These are phyloP conservation scores for Willowsia nigromaculata DNA, from an alignment of 2,888 invertebrate species.

Conservation along the genomic window DNA sequence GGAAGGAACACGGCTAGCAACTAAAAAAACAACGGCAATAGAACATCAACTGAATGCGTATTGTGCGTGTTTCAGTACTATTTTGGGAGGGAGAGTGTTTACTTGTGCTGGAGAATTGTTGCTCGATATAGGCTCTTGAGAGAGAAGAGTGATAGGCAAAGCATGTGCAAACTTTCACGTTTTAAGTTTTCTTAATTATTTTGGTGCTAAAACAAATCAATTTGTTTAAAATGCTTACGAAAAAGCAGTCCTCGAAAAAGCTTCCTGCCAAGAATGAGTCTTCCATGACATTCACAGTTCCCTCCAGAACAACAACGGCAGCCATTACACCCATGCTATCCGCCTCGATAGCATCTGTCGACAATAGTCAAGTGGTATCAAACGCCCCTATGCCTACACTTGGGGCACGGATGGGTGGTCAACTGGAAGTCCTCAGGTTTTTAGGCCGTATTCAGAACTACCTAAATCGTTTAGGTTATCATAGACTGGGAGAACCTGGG, in stretches of 20 bases:
- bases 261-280: neutral
- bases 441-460: constrained; percentile 75
- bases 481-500: constrained; percentile 75
- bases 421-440: constrained; percentile 71
- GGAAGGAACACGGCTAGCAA: constrained; percentile 28
- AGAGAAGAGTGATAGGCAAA: neutral
- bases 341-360: neutral
- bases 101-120: neutral
- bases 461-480: constrained; percentile 77
- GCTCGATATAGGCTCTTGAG: neutral
- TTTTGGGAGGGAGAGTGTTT: neutral
- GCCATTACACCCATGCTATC: neutral
- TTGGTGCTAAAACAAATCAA: neutral
- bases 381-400: constrained; percentile 31
- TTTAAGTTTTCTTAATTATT: neutral
- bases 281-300: neutral
- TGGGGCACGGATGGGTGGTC: constrained; percentile 24
- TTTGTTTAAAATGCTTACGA: neutral
- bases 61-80: neutral
- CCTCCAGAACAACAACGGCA: neutral
- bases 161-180: neutral
- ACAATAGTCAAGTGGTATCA: neutral
- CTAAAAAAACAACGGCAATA: neutral
- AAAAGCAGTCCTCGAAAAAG: neutral
- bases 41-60: neutral